Conservation (phyloP, 2,888 invertebrate species). For the Eristalis arbustorum region DNA sequence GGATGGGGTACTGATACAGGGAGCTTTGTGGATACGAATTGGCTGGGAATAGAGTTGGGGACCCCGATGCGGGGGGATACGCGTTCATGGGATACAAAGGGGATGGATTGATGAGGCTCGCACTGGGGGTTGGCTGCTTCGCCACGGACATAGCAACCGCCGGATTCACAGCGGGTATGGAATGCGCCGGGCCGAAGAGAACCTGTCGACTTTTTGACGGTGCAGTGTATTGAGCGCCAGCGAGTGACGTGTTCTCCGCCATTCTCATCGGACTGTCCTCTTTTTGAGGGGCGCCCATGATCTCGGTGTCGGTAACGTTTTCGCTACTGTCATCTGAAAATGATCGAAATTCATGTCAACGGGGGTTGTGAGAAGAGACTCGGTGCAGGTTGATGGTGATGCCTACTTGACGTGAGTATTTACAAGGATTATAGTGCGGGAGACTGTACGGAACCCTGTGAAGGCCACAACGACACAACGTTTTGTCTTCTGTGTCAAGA, state of each 20-base stretch:
- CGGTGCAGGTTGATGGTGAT: neutral
- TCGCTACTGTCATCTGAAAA: constrained; percentile 52
- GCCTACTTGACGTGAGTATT: neutral
- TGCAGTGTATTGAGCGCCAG: neutral
- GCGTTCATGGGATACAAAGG: neutral
- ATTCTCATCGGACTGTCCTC: neutral
- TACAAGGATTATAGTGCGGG: neutral
- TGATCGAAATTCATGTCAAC: neutral
- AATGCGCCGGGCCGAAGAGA: neutral
- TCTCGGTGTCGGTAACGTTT: constrained; percentile 7
- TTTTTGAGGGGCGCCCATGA: neutral
- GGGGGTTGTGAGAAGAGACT: neutral
- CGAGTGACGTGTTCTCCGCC: constrained; percentile 8
- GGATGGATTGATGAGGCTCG: constrained; percentile 1
- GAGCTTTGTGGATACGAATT: neutral
- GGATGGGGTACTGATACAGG: neutral
- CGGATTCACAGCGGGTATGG: neutral
- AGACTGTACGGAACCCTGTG: too few species aligned
- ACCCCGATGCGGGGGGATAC: neutral
- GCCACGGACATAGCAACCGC: neutral
- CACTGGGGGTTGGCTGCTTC: neutral
- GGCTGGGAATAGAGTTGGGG: neutral
- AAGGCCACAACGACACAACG: too few species aligned
- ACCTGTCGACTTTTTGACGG: constrained; percentile 16
- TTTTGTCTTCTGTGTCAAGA: neutral